Percentiles rank a stretch among this genome's conserved stretches.
These are phyloP conservation scores for Oreocharis arfaki DNA, from an alignment of 2,113 vertebrate species.

Conservation along the genomic window DNA sequence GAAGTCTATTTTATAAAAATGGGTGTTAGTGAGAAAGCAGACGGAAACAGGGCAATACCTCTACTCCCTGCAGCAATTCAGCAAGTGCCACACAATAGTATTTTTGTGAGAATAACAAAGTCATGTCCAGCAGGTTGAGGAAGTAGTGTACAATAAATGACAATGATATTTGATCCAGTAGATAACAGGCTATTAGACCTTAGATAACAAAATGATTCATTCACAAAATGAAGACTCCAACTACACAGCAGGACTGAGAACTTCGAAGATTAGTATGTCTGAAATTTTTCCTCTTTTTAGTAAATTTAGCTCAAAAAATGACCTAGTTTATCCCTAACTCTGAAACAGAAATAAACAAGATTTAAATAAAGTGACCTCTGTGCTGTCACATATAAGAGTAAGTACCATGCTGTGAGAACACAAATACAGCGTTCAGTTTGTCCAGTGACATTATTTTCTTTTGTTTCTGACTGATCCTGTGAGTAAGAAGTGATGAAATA, in stretches of 20 bases:
- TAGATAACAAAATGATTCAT: slow-evolving; percentile 12
- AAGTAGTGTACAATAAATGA: background rate
- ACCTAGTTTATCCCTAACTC: background rate
- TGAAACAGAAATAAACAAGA: background rate
- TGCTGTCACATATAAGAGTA: background rate
- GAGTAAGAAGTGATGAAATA: background rate
- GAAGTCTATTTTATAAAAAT: background rate
- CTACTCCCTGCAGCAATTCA: background rate
- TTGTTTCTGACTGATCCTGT: background rate
- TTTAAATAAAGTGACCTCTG: background rate
- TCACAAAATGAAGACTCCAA: background rate
- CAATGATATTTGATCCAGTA: background rate
- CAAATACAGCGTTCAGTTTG: background rate
- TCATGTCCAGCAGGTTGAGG: background rate
- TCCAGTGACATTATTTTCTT: background rate
- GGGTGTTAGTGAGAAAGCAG: background rate
- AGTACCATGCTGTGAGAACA: background rate
- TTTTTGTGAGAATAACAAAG: background rate
- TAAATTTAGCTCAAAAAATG: background rate
- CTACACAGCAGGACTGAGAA: background rate
- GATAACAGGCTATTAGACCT: background rate
- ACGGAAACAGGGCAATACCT: background rate
- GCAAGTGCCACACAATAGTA: background rate
- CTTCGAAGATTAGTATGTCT: background rate
- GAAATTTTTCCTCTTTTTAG: background rate